Evolutionary conservation across 2,113 vertebrate genomes (phyloP).

Genomic region (Mellivora capensis): DNA sequence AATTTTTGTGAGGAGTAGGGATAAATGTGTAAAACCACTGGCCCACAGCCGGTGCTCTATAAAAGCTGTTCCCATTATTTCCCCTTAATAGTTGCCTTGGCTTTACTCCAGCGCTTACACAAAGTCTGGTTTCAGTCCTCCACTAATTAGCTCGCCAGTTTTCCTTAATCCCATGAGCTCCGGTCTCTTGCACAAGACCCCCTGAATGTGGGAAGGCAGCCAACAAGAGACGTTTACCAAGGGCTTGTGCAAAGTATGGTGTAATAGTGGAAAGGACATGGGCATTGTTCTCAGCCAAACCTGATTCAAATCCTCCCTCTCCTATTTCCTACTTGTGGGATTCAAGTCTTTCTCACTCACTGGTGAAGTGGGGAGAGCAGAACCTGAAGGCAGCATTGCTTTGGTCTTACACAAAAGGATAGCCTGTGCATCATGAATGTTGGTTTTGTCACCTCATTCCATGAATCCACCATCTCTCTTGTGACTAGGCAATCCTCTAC

Average conservation of each 20-base stretch:
- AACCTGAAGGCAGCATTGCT: background rate
- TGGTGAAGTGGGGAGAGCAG: background rate
- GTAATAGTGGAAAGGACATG: background rate
- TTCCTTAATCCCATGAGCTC: background rate
- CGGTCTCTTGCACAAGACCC: background rate
- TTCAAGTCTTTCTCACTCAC: background rate
- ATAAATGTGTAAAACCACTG: background rate
- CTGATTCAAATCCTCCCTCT: background rate
- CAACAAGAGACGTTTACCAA: background rate
- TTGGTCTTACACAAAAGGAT: background rate
- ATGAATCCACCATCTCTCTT: background rate
- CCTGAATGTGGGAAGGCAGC: background rate
- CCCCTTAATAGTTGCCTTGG: background rate
- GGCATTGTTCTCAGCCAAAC: background rate
- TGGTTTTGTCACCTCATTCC: background rate
- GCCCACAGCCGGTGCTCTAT: background rate
- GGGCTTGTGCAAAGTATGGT: background rate
- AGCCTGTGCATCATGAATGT: accelerated
- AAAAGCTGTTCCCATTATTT: background rate
- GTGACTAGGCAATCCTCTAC: background rate
- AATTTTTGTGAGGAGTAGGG: background rate
- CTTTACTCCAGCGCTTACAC: background rate
- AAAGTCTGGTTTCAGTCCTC: background rate
- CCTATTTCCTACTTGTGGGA: background rate
- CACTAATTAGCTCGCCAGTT: background rate